Percentiles rank a stretch among this genome's conserved stretches.
phyloP scores from a whole-genome alignment of 2,888 invertebrate species.

The Cataglyphis livida region DNA sequence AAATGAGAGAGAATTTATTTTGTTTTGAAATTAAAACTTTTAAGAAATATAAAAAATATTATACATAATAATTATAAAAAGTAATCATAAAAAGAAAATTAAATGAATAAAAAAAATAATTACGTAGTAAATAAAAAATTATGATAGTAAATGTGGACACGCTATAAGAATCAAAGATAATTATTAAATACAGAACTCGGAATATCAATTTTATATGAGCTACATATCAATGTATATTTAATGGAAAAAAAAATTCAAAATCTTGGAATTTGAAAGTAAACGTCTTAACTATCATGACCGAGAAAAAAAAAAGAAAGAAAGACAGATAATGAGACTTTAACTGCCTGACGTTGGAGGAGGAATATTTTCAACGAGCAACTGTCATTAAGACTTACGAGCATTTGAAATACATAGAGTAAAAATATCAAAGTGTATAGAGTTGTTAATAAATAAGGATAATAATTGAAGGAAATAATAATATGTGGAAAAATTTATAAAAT shows the following conservation, averaged over 20 bases:
- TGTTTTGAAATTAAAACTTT: background rate
- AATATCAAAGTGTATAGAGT: background rate
- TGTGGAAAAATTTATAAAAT: background rate
- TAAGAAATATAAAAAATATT: background rate
- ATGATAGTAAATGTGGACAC: background rate
- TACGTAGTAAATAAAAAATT: background rate
- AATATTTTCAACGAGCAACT: slow-evolving; percentile 54
- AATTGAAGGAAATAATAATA: background rate
- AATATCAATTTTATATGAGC: too few species aligned
- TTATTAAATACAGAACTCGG: too few species aligned
- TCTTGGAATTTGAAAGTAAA: too few species aligned
- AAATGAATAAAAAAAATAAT: background rate
- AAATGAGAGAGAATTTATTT: background rate
- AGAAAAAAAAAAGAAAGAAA: background rate
- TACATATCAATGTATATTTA: too few species aligned
- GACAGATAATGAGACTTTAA: slow-evolving; percentile 64
- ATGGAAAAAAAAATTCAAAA: too few species aligned
- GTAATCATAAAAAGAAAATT: background rate
- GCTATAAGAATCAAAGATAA: background rate
- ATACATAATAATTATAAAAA: too few species aligned
- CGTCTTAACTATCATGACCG: too few species aligned
- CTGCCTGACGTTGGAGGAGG: slow-evolving; percentile 63
- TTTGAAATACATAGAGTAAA: slow-evolving; percentile 6
- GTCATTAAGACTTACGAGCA: background rate
- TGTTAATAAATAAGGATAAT: background rate